Evolutionary conservation across 1,140 invertebrate species (phyloP), one percentile per base, ranked within the genome.

Genomic region (Calycopis cecrops): DNA sequence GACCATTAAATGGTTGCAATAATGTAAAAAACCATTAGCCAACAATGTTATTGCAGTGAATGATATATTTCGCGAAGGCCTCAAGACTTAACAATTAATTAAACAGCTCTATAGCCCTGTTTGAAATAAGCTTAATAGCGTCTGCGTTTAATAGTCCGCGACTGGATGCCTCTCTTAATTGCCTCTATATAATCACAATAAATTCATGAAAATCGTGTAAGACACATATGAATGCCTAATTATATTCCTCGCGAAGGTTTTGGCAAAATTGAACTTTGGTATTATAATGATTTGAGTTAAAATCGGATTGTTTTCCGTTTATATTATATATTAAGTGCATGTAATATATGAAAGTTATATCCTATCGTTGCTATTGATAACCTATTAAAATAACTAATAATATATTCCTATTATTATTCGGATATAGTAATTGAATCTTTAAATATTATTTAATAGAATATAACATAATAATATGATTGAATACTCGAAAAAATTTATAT

Each of bases 101-200:
- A 68, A 65, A 68, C 55, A 65, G 55, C 59, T 71, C 63, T 63
- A 59, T 67, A 55, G 57, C 61, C 59, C 65, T 28, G 64, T 52
- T 61, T 61, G 60, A 60, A 68, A 75, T 73, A 68, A 73, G 67
- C 67, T 59, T 63, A 67, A 71, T 67, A 60, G 62, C 62, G 68
- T 64, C 76, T 79, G 76, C 62, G 54, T 60, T 74, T 79, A 69
- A 79, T 76, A 70, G 71, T 69, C 63, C 44, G 48, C 59, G 63
- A 58, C 61, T 59, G 56, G 63, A 51, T 57, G 53, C 62, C 70
- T 68, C 59, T 59, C 69, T 66, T 79, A 76, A 79, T 74, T 79
- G 68, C 68, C 70, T 57, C 44, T 64, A 64, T 60, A 60, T 60
- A 49, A 64, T 60, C 55, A 57, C 48, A 51, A 52, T 63, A 55